Base-by-base conservation (phyloP, 2,888 invertebrate species). In the Fabriciana adippe region DNA sequence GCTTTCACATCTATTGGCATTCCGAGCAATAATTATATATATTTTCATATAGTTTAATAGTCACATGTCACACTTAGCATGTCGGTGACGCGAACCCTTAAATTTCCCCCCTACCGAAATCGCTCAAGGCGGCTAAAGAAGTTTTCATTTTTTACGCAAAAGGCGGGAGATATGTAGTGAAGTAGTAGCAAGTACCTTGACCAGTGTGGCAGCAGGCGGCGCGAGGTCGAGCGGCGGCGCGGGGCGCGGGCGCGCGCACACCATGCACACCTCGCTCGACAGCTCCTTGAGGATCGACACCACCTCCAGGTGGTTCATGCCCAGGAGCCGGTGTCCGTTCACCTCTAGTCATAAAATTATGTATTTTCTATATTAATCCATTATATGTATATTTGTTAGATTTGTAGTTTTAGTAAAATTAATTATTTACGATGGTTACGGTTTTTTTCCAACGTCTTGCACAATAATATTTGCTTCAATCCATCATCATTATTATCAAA, bases 291-390 rank as follows among this genome's bases (percentile, higher is more conserved):
- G 93, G 76, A 98, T 98, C 69, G 96, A 96, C 71, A 99, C 98
- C 73, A 99, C 99, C 84, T 98, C 98, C 79, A 98, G 94, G 89
- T 99, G 98, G 87, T 98, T 98, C 95, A 98, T 96, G 56, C 97
- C 98, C 69, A 97, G 93, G 63, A 98, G 88, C 68, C 96, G 94
- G 81, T 97, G 96, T 0, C 98, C 97, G 89, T 99, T 99, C 64
- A 98, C 98, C 95, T 98, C 95, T 78, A 79, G 0, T 65, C 2
- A 13, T 13, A 1, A 47, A 51, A 15, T 48, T 48, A 48, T 6
- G 4, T n/a, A 48, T 48, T 15, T 15, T 48, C 6, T 18, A 15
- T 48, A 48, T 48, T n/a, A 48, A n/a, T n/a, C 18, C 18, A 18
- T 2, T 18, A 18, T 18, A 48, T 48, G 48, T n/a, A 48, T 15